phyloP scores from a whole-genome alignment of 1,140 invertebrate species.

The Drosophila novamexicana region DNA sequence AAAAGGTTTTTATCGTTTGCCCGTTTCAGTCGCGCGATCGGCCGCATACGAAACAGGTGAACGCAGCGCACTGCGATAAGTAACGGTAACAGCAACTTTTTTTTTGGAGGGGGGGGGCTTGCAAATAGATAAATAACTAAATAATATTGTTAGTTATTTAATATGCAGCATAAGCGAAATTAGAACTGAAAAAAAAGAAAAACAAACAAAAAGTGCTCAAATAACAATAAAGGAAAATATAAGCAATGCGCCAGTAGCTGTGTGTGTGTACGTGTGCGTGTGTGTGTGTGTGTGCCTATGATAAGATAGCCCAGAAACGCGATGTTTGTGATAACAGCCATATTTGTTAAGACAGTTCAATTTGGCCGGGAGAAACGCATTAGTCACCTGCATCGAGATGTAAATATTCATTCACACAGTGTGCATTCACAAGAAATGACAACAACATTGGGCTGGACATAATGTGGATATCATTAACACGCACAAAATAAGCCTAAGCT shows the following conservation, averaged over 20 bases:
- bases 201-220: conserved; percentile 14
- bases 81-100: conserved; percentile 46
- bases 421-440: not conserved
- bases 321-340: conserved; percentile 25
- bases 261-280: not conserved
- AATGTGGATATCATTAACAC: not conserved
- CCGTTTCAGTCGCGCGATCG: conserved; percentile 61
- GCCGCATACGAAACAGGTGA: conserved; percentile 60
- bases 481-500: not conserved
- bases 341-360: conserved; percentile 17
- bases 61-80: conserved; percentile 25
- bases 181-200: not conserved
- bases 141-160: too few relatives aligned
- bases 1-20: conserved; percentile 11
- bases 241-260: conserved; percentile 13
- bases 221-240: conserved; percentile 12
- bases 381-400: conserved; percentile 9
- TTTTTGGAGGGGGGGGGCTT: not conserved
- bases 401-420: conserved; percentile 1
- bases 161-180: not conserved
- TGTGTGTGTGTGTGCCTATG: not conserved
- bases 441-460: not conserved
- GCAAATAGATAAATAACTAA: too few relatives aligned
- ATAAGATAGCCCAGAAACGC: conserved; percentile 47
- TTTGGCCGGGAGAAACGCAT: not conserved